Conservation (phyloP, 2,888 invertebrate genomes). For the Plagiodera versicolora region DNA sequence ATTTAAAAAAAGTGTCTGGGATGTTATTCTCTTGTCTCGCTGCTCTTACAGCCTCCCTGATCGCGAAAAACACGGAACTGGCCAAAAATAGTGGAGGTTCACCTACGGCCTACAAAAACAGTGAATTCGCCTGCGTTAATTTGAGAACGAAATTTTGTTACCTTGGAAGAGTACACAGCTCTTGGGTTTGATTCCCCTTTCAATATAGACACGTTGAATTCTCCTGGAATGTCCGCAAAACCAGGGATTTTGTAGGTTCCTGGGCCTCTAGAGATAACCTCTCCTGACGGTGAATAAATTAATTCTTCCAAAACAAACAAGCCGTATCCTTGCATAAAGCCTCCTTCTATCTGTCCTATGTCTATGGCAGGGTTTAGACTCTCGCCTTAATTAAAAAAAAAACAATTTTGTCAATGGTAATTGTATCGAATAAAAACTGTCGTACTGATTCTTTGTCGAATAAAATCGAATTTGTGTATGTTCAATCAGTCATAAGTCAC, state of each 20-base stretch:
- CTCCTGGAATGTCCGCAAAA: constrained; percentile 86
- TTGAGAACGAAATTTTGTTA: no score
- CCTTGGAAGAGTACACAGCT: constrained; percentile 95
- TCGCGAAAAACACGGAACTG: constrained; percentile 85
- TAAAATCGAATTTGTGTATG: no score
- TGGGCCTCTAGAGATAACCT: constrained; percentile 82
- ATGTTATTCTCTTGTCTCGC: constrained; percentile 74
- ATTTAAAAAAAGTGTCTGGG: constrained; percentile 58
- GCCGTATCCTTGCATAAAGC: constrained; percentile 92
- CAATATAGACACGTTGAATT: constrained; percentile 89
- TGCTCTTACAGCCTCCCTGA: constrained; percentile 81
- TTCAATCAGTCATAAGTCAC: no score
- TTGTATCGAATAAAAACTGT: no score
- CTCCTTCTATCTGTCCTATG: constrained; percentile 96
- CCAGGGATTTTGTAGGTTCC: constrained; percentile 94
- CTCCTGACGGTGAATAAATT: constrained; percentile 82
- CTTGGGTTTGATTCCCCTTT: constrained; percentile 88
- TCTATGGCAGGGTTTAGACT: constrained; percentile 96
- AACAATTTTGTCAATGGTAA: not conserved
- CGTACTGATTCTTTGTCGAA: no score
- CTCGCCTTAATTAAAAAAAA: constrained; percentile 57
- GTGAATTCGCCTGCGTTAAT: not conserved
- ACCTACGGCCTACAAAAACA: constrained; percentile 76
- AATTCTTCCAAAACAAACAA: constrained; percentile 89
- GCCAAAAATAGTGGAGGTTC: constrained; percentile 94